Conservation (phyloP, 2,113 vertebrate genomes). For the Tichodroma muraria region DNA sequence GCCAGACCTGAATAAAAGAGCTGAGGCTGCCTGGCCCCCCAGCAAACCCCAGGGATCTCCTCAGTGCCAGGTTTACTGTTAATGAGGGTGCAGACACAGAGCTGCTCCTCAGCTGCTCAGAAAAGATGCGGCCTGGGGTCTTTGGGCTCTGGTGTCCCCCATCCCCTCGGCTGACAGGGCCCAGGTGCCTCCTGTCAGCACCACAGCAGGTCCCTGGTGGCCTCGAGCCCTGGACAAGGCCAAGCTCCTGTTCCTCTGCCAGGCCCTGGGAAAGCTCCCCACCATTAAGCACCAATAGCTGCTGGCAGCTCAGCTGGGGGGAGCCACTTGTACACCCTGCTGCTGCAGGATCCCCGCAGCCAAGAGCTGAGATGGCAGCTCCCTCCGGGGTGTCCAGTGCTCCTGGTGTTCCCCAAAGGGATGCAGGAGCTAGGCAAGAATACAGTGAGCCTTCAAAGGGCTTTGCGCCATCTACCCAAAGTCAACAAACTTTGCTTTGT, state of each 20-base stretch:
- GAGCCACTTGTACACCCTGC: background rate
- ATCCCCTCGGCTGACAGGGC: background rate
- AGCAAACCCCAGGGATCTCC: background rate
- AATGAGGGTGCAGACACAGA: background rate
- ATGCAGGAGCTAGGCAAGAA: background rate
- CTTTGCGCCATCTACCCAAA: background rate
- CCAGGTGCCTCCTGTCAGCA: background rate
- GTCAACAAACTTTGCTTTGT: background rate
- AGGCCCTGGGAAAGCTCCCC: background rate
- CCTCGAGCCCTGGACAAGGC: background rate
- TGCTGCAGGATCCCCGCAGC: background rate
- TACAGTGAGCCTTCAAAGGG: background rate
- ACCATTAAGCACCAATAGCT: background rate
- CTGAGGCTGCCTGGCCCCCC: background rate
- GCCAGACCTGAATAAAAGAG: background rate
- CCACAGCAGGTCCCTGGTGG: fast-evolving
- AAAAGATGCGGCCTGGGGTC: background rate
- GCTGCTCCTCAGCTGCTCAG: background rate
- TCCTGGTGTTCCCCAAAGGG: background rate
- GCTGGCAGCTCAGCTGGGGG: background rate
- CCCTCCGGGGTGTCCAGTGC: fast-evolving
- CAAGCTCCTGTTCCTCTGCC: background rate
- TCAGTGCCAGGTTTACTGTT: background rate
- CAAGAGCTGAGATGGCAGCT: background rate
- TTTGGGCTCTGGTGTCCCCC: background rate